Evolutionary conservation across 2,888 invertebrate genomes (phyloP).

Genomic region (Cerastis leucographa): DNA sequence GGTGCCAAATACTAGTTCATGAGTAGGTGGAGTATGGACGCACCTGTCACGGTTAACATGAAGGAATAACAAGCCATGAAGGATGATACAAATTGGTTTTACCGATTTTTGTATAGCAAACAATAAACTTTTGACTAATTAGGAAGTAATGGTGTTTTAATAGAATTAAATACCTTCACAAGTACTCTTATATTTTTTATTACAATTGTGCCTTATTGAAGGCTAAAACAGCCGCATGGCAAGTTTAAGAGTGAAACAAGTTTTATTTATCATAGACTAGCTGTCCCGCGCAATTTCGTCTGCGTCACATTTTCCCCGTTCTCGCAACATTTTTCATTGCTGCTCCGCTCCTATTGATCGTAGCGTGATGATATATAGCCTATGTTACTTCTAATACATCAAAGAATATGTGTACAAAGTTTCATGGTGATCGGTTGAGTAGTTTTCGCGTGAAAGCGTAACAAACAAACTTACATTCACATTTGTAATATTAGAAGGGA

Average conservation of each 20-base stretch:
- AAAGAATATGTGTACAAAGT: too few species aligned
- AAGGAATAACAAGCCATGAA: background rate
- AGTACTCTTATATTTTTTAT: background rate
- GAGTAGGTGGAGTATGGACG: conserved; percentile 1
- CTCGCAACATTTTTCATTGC: too few species aligned
- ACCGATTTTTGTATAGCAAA: background rate
- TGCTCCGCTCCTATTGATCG: too few species aligned
- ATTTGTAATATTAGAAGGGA: too few species aligned
- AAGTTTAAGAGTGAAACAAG: background rate
- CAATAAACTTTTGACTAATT: background rate
- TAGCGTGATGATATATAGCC: too few species aligned
- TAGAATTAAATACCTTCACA: background rate
- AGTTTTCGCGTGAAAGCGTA: too few species aligned
- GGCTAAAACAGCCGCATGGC: background rate
- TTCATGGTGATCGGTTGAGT: too few species aligned
- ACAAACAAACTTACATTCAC: too few species aligned
- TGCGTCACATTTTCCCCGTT: too few species aligned
- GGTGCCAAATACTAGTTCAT: conserved; percentile 24
- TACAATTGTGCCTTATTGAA: background rate
- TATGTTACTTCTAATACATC: too few species aligned
- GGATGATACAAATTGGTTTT: background rate
- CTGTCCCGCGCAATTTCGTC: too few species aligned
- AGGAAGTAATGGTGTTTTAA: background rate
- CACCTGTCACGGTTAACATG: background rate
- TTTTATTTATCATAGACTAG: background rate